Base-by-base conservation (phyloP, 2,888 invertebrate species). In the Anorthoa munda region DNA sequence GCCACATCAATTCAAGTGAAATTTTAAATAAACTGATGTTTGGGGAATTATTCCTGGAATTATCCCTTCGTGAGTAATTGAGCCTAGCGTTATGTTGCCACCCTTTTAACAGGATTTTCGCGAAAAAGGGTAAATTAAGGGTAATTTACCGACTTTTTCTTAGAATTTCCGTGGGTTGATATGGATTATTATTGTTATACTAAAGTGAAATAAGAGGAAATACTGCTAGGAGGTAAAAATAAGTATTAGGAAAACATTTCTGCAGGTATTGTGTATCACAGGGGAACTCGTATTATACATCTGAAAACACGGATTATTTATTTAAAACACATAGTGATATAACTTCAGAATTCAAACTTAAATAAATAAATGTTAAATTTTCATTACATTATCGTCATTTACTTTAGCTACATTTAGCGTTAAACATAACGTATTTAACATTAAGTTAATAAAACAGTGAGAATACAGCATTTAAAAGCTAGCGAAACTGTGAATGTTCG, bases 11-110 rank as follows among this genome's bases (percentile, higher is more conserved):
- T 23, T 51, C 45, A 11, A 61, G 15, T n/a, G 13, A 58, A 13
- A 58, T 63, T 46, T 21, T 31, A 66, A 74, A 45, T 66, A 63
- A 53, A 77, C 48, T 65, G n/a, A 66, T 58, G 21, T 55, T 39
- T 51, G 21, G 39, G 13, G 17, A 56, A 46, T 45, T 45, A 56
- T 56, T 60, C 59, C 15, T 21, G 59, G 26, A n/a, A n/a, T n/a
- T n/a, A n/a, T n/a, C 31, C 46, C 5, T 13, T 64, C 18, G 39
- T 23, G 21, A n/a, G 31, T 56, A 65, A 68, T 68, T 65, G 50
- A 48, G 23, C 13, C 45, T 15, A 13, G 18, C 15, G 1, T 23
- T 26, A 53, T 59, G 7, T 53, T 64, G 15, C 5, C 15, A 17
- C 12, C 1, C 0, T 59, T n/a, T 48, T 2, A 70, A 39, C 2